phyloP scores from a whole-genome alignment of 2,113 vertebrate genomes.

The Platichthys stellatus region DNA sequence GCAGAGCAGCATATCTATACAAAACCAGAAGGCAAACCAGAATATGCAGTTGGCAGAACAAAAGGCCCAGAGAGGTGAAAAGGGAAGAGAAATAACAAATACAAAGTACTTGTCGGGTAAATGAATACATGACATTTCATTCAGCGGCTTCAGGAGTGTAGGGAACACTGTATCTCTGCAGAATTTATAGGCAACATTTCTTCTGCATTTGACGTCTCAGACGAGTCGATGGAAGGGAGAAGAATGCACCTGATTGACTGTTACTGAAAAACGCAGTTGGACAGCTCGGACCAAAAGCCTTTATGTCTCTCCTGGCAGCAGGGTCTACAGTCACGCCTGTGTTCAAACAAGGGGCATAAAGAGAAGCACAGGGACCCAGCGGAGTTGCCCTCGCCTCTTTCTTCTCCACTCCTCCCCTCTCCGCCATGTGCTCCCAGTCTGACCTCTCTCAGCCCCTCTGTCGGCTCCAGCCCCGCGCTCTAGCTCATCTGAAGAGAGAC shows the following conservation, averaged over 20 bases:
- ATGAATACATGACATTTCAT: slow-evolving; percentile 50
- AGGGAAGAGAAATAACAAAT: slow-evolving; percentile 44
- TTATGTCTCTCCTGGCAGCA: neutral
- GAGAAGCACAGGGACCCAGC: slow-evolving; percentile 24
- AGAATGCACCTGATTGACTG: slow-evolving; percentile 18
- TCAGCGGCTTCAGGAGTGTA: slow-evolving; percentile 20
- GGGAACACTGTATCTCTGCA: slow-evolving; percentile 30
- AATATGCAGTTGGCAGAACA: slow-evolving; percentile 37
- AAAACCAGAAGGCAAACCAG: slow-evolving; percentile 50
- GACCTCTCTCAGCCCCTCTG: slow-evolving; percentile 56
- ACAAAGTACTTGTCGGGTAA: slow-evolving; percentile 51
- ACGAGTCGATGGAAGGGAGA: slow-evolving; percentile 14
- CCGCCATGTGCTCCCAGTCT: slow-evolving; percentile 13
- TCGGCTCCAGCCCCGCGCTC: slow-evolving; percentile 29
- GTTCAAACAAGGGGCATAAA: slow-evolving; percentile 46
- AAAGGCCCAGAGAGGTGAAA: slow-evolving; percentile 50
- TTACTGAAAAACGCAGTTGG: slow-evolving; percentile 19
- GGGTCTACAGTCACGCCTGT: slow-evolving; percentile 24
- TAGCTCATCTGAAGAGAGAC: slow-evolving; percentile 74
- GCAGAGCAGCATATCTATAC: slow-evolving; percentile 55
- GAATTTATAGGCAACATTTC: slow-evolving; percentile 18
- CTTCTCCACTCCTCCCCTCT: neutral
- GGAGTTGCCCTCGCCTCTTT: slow-evolving; percentile 25
- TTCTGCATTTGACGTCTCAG: slow-evolving; percentile 32
- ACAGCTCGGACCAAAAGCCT: slow-evolving; percentile 8